Evolutionary conservation across 2,797 vertebrate genomes (phyloP), one percentile per base, ranked within the genome.

Genomic region (Liasis olivaceus): DNA sequence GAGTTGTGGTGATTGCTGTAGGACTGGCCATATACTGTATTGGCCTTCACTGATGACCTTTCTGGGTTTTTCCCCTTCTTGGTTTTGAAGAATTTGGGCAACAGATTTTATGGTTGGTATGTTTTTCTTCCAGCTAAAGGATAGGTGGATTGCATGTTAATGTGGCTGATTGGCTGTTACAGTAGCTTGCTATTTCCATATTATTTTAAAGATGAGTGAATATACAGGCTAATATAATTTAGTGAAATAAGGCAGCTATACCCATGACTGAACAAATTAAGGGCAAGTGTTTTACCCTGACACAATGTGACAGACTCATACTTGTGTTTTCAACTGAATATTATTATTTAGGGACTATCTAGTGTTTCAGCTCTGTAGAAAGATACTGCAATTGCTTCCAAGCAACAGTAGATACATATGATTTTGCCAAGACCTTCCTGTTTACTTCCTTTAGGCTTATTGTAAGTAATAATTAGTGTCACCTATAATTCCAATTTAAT

Each of bases 151-250:
- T 66, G 28, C 28, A 66, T 66, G 28, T 66, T 66, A n/a, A n/a
- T 66, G 64, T n/a, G 12, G 28, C 64, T n/a, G 26, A 66, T 4
- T 66, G 26, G 64, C 64, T 0, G 0, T 66, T 66, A 28, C 69
- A 85, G 8, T 8, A 86, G 91, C 77, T 86, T 69, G 54, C 90
- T 85, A 85, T 85, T 91, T 93, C 63, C 81, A 89, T 72, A 60
- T 62, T 63, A 54, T 69, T 42, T 31, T 86, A 85, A 28, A 62
- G 9, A 69, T 77, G 72, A 81, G 42, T 54, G 62, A 62, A 26
- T 42, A n/a, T 66, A 1, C 28, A 60, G 51, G n/a, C 28, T 54
- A 36, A 36, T 22, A 69, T 69, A 22, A 85, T n/a, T 26, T 36
- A 56, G 28, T 54, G 14, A 69, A 89, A 85, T 64, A 56, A 85